phyloP scores from a whole-genome alignment of 1,140 invertebrate genomes.

The Dysdera silvatica region DNA sequence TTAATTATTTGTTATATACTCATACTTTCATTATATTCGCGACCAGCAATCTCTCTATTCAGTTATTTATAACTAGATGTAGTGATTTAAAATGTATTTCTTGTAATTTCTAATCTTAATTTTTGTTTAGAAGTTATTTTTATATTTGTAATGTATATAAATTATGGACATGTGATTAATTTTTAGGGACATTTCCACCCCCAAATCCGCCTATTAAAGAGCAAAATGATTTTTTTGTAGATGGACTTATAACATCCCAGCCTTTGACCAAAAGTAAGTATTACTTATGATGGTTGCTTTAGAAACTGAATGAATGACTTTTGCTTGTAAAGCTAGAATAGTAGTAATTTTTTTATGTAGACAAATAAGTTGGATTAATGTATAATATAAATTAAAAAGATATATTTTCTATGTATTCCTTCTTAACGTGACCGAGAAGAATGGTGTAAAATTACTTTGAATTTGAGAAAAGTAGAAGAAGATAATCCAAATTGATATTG shows the following conservation, averaged over 20 bases:
- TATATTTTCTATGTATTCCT: slow-evolving; percentile 42
- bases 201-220: too few relatives aligned
- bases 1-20: too few relatives aligned
- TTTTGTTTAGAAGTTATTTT: too few relatives aligned
- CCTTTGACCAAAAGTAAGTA: slow-evolving; percentile 7
- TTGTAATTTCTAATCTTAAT: too few relatives aligned
- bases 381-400: background rate
- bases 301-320: background rate
- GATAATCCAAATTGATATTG: slow-evolving; percentile 58
- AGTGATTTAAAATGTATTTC: too few relatives aligned
- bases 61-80: too few relatives aligned
- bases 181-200: slow-evolving; percentile 11
- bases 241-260: slow-evolving; percentile 11
- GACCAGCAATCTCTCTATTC: too few relatives aligned
- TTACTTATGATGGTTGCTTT: background rate
- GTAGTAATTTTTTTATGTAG: background rate
- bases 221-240: slow-evolving; percentile 20
- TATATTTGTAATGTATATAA: too few relatives aligned
- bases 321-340: background rate
- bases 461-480: slow-evolving; percentile 60
- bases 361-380: background rate
- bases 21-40: too few relatives aligned
- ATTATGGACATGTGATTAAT: background rate
- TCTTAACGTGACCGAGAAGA: slow-evolving; percentile 68
- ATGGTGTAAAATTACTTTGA: slow-evolving; percentile 70